Percentiles rank a stretch among this genome's conserved stretches.
phyloP scores from a whole-genome alignment of 2,113 vertebrate species.

The Leptocoma aspasia region DNA sequence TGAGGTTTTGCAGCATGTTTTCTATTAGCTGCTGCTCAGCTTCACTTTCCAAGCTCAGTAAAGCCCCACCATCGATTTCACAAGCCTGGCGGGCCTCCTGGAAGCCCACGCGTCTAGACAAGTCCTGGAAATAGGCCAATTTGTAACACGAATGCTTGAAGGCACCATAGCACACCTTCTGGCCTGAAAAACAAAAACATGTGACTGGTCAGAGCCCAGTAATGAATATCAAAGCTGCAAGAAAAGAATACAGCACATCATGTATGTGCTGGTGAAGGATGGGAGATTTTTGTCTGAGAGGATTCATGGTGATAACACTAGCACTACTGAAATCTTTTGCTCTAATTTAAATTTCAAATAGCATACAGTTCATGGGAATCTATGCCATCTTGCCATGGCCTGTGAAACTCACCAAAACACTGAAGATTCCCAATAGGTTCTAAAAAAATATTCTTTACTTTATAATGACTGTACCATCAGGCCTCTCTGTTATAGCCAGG shows the following conservation, averaged over 20 bases:
- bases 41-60: slow-evolving; percentile 84
- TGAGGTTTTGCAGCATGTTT: slow-evolving; percentile 83
- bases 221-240: not conserved
- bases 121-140: slow-evolving; percentile 92
- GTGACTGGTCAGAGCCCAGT: not conserved
- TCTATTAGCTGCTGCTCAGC: slow-evolving; percentile 87
- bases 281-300: not conserved
- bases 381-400: not conserved
- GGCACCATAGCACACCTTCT: slow-evolving; percentile 84
- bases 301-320: rapidly evolving
- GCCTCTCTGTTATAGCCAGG: not conserved
- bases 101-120: slow-evolving; percentile 90
- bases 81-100: slow-evolving; percentile 86
- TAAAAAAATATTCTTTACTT: not conserved
- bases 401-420: not conserved
- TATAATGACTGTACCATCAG: not conserved
- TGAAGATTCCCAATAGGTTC: not conserved
- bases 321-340: not conserved
- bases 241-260: not conserved
- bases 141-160: slow-evolving; percentile 86
- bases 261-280: not conserved
- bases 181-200: slow-evolving; percentile 74
- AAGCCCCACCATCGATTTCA: slow-evolving; percentile 81
- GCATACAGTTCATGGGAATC: not conserved
- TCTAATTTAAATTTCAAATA: not conserved